These are phyloP conservation scores for Chrysotoxum bicinctum DNA, from an alignment of 2,888 invertebrate species.

Conservation along the genomic window DNA sequence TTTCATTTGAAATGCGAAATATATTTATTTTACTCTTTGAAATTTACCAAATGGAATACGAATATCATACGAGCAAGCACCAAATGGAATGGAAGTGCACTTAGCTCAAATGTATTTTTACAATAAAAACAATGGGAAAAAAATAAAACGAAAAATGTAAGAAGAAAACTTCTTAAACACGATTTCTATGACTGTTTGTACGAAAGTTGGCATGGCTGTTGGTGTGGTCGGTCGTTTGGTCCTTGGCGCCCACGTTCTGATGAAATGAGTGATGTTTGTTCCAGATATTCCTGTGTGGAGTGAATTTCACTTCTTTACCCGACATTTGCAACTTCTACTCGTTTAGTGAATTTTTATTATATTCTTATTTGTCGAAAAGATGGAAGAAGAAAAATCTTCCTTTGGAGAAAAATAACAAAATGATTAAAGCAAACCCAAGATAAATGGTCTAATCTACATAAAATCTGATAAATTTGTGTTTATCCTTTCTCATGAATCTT, in stretches of 20 bases:
- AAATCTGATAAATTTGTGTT: conserved; percentile 32
- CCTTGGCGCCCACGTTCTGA: conserved; percentile 17
- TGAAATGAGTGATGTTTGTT: conserved; percentile 46
- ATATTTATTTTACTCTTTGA: conserved; percentile 48
- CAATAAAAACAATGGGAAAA: background rate
- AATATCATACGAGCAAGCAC: background rate
- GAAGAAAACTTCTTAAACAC: conserved; percentile 38
- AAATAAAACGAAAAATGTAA: background rate
- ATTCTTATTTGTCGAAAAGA: background rate
- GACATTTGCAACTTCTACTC: background rate
- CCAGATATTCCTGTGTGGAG: background rate
- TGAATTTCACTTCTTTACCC: background rate
- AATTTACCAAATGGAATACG: conserved; percentile 41
- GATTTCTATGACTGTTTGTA: conserved; percentile 3
- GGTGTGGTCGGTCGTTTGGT: conserved; percentile 13
- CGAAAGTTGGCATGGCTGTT: background rate
- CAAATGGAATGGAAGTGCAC: conserved; percentile 63
- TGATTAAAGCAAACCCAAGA: conserved; percentile 33
- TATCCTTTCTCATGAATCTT: conserved; percentile 16
- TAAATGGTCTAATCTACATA: conserved; percentile 53
- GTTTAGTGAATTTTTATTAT: conserved; percentile 36
- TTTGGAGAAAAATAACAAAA: conserved; percentile 1
- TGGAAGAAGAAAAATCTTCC: background rate
- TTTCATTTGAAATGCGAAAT: conserved; percentile 49
- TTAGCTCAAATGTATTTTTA: conserved; percentile 51